Base-by-base conservation (phyloP, 2,888 invertebrate species). In the Cheilosia soror region DNA sequence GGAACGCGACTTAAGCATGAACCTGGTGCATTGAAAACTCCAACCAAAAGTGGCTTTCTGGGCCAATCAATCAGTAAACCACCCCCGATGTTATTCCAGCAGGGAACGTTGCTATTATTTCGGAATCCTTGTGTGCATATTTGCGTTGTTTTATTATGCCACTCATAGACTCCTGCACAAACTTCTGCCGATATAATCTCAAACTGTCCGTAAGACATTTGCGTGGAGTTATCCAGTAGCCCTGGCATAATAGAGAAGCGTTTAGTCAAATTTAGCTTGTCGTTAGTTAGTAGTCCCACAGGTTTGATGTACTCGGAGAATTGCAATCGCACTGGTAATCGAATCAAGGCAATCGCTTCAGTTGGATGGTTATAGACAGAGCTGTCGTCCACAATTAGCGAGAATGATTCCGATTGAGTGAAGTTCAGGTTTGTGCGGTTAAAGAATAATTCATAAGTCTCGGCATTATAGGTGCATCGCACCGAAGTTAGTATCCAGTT, bases 31-130 rank as follows among this genome's bases (percentile, higher is more conserved):
- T 86, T 81, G 58, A 87, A 88, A 44, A 87, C 65, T 1, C 87
- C 88, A 55, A 87, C 78, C 55, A 88, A 55, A 31, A 62, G 25
- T 0, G 88, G 87, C n/a, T 68, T 40, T n/a, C 27, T 5, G 13
- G 87, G 88, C 88, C 88, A 88, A 49, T 75, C 68, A 7, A 87
- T 51, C 13, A 88, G 69, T 42, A 88, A 65, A 15, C 88, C 88
- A 49, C 87, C 88, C 1, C 88, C 88, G 53, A 86, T 66, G 40
- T 87, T 84, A 11, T 86, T 84, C 27, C 55, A 20, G 33, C 88
- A 88, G 0, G 88, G 88, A 6, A 87, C 82, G 25, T 78, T 58
- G 1, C 27, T 37, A 25, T 57, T 78, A 15, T 86, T 79, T 5
- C 44, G 72, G 60, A 71, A 82, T 4, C 86, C 87, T n/a, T 69